Base-by-base conservation (phyloP, 2,113 vertebrate genomes). In the Gymnorhina tibicen region DNA sequence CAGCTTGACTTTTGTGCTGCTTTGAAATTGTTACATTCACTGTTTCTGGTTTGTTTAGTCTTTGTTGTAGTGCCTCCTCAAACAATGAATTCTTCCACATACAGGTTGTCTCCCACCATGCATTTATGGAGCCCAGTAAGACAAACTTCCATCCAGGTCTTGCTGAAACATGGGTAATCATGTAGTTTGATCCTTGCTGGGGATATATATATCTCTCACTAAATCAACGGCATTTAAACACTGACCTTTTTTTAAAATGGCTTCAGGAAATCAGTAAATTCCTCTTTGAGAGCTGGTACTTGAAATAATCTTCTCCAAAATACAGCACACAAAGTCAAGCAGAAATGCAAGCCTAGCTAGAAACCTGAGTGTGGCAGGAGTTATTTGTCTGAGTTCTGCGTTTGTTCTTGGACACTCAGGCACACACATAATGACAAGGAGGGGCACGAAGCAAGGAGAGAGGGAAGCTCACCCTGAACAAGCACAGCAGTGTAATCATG, bases 401-500 rank as follows among this genome's bases (percentile, higher is more conserved):
- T 32, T n/a, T 30, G 21, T 32, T 74, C 52, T 35, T 8, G n/a
- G 50, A n/a, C 68, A 23, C 52, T 75, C 49, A 23, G 4, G 24
- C 58, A 66, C 50, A 26, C 5, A 2, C 0, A 1, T 1, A 39
- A 50, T 7, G 30, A 42, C 52, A 19, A 52, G 53, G 49, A 73
- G 44, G 35, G 30, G 24, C 49, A 42, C 1, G 1, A 42, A 68
- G 26, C 37, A 64, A 33, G 39, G 39, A 26, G 24, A 41, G 80
- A 49, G 63, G 73, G 23, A 74, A 66, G 50, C 58, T 84, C 55
- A 23, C 21, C 37, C 63, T 41, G 68, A 60, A 19, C n/a, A 47
- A 58, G 7, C 13, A 3, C 7, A 42, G 58, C 52, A 73, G 37
- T 2, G 0, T 6, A 10, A 56, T 22, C 5, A 23, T 4, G 24